Base-by-base conservation (phyloP, 2,113 vertebrate species). In the Oryzias woworae region DNA sequence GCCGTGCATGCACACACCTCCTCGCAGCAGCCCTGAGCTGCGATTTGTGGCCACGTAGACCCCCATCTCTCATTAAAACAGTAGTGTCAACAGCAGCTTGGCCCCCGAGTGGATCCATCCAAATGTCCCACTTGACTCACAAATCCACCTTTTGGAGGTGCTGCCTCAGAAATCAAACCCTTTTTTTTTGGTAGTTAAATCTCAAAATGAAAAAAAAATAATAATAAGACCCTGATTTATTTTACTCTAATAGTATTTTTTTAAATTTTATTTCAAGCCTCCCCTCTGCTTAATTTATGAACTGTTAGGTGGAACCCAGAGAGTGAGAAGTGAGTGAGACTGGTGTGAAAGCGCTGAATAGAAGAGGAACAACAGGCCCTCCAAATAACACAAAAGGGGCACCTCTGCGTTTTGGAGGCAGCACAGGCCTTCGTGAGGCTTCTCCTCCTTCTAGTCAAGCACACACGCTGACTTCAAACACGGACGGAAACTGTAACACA, bases 281-380 rank as follows among this genome's bases (percentile, higher is more conserved):
- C 62, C 70, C 68, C 62, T 86, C 69, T 0, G 78, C 71, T 71
- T 91, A 91, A 91, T 92, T 90, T 91, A 91, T 92, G 90, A 88
- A 81, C 87, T 88, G 90, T 73, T 86, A 89, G 87, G 79, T 87
- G 81, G 68, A 86, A 82, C 87, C 87, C 86, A 80, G 81, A 73
- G 87, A 89, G 88, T 88, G 90, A 91, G 90, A 92, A 91, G 88
- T 89, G 90, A 90, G 87, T 89, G 85, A 87, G 88, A 87, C 85
- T 84, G 86, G 88, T 90, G 87, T 90, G 90, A 91, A 90, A 87
- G 85, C 78, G 78, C 58, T 91, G 89, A 92, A 92, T 88, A 86
- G 89, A 90, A 80, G 72, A 61, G 82, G 85, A 83, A 80, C 88
- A 91, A 90, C 87, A 85, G 83, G 86, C 88, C 87, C 73, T 81